Evolutionary conservation across 2,113 vertebrate species (phyloP).

Genomic region (Tretioscincus oriximinensis): DNA sequence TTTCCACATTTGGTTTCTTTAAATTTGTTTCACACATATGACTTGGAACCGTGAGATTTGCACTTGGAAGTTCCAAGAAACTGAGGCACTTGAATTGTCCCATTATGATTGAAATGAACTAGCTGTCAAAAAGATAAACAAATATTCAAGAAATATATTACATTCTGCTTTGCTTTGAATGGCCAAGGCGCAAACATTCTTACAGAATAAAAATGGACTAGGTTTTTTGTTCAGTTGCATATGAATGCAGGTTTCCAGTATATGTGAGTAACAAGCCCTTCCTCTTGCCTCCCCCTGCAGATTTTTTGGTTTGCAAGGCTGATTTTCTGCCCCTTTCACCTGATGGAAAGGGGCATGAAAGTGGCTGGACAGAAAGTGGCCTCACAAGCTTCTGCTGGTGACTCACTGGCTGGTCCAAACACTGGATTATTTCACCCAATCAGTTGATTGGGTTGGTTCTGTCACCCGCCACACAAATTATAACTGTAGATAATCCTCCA

Average conservation of each 20-base stretch:
- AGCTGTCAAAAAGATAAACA: conserved; percentile 20
- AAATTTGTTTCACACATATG: conserved; percentile 31
- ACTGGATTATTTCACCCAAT: too few species aligned
- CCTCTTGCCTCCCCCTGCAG: neutral
- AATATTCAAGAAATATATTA: conserved; percentile 42
- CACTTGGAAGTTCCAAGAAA: conserved; percentile 19
- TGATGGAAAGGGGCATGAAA: too few species aligned
- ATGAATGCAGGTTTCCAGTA: conserved; percentile 11
- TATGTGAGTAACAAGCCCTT: neutral
- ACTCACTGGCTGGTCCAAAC: too few species aligned
- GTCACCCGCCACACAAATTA: too few species aligned
- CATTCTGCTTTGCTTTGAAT: conserved; percentile 35
- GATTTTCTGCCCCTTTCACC: too few species aligned
- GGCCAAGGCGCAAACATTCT: conserved; percentile 24
- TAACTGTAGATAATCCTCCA: too few species aligned
- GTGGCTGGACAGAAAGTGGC: too few species aligned
- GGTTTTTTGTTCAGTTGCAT: neutral
- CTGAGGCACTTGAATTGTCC: conserved; percentile 26
- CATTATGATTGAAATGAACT: conserved; percentile 44
- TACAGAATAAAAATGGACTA: conserved; percentile 22
- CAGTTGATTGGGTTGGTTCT: too few species aligned
- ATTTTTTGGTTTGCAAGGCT: too few species aligned
- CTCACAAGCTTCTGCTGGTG: too few species aligned
- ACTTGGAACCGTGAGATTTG: conserved; percentile 41
- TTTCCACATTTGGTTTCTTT: conserved; percentile 35